Percentiles rank a stretch among this genome's conserved stretches.
Evolutionary conservation across 2,888 invertebrate genomes (phyloP).

Genomic region (Chironomus tentans): DNA sequence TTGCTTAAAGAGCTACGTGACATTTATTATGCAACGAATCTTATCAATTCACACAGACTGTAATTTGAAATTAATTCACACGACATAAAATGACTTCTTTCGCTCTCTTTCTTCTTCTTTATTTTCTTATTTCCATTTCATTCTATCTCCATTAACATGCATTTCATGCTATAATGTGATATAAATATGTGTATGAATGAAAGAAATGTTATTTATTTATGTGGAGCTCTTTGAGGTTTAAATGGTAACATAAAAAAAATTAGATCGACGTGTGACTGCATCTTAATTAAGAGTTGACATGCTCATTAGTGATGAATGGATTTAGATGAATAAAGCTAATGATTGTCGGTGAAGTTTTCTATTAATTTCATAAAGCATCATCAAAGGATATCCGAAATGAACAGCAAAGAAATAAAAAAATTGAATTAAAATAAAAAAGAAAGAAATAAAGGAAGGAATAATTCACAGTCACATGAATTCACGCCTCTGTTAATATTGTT

Average conservation of each 20-base stretch:
- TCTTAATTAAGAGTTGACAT: not conserved
- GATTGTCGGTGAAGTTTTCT: not conserved
- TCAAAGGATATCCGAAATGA: not conserved
- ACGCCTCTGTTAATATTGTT: no score
- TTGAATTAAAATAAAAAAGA: not conserved
- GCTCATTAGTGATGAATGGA: not conserved
- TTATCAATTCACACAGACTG: not conserved
- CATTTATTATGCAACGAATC: slow-evolving; percentile 21
- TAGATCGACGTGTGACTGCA: slow-evolving; percentile 1
- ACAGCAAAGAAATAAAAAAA: not conserved
- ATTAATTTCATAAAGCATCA: not conserved
- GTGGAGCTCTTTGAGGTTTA: not conserved
- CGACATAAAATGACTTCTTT: not conserved
- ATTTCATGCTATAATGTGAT: not conserved
- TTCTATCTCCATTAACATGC: not conserved
- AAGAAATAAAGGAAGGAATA: not conserved
- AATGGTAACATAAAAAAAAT: not conserved
- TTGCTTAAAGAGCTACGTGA: slow-evolving; percentile 6
- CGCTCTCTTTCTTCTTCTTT: not conserved
- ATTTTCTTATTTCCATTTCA: not conserved
- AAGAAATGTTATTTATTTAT: not conserved
- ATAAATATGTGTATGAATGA: no score
- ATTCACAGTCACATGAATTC: not conserved
- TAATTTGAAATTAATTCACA: slow-evolving; percentile 21
- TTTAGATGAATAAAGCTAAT: not conserved